These are phyloP conservation scores for Nasonia longicornis DNA, from an alignment of 1,140 invertebrate genomes.

Conservation along the genomic window DNA sequence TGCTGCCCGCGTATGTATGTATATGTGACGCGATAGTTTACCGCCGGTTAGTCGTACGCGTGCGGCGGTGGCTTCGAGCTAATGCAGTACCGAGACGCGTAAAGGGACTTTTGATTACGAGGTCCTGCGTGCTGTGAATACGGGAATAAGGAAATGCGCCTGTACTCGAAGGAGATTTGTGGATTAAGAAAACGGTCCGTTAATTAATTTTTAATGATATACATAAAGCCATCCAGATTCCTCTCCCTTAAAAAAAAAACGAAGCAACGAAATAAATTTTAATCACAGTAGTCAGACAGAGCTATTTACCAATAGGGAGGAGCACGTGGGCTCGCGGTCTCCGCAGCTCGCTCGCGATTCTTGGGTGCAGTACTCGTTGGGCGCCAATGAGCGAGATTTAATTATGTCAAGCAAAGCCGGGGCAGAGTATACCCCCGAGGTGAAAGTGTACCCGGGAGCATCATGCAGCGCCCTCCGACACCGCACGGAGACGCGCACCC, in stretches of 20 bases:
- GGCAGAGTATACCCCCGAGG: background rate
- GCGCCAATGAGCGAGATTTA: slow-evolving; percentile 55
- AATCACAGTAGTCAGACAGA: background rate
- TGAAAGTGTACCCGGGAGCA: slow-evolving; percentile 7
- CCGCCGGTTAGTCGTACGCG: background rate
- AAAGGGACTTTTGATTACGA: background rate
- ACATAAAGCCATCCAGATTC: too few species aligned
- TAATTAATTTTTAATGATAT: too few species aligned
- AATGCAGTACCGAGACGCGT: background rate
- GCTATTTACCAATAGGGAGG: background rate
- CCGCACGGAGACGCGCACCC: too few species aligned
- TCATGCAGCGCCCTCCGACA: background rate
- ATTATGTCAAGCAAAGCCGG: background rate
- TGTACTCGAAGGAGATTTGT: background rate
- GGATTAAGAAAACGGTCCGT: background rate
- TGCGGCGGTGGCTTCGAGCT: background rate
- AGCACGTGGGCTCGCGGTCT: background rate
- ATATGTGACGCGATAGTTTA: background rate
- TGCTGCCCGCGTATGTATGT: too few species aligned
- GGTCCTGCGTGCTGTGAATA: background rate
- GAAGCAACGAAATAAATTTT: background rate
- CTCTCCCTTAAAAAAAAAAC: too few species aligned
- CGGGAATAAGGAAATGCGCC: too few species aligned
- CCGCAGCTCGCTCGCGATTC: background rate
- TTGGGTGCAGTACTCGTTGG: slow-evolving; percentile 40